Conservation (phyloP, 2,797 vertebrate species). For the Schizopygopsis pylzovi region DNA sequence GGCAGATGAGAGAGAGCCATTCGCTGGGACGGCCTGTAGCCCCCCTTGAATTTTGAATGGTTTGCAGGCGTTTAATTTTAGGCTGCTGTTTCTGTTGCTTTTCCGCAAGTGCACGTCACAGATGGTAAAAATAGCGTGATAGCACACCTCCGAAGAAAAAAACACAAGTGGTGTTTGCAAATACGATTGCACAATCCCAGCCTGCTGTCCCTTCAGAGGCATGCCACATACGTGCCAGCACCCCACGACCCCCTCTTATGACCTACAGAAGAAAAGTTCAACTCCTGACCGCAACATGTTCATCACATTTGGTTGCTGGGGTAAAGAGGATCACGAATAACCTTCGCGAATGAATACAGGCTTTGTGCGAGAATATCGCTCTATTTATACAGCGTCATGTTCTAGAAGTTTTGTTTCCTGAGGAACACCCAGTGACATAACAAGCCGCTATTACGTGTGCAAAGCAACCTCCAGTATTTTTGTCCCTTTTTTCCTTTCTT, state of each 20-base stretch:
- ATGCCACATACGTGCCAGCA: conserved; percentile 62
- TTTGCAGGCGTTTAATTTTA: conserved; percentile 79
- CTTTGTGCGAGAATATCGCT: conserved; percentile 78
- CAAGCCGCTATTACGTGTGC: conserved; percentile 57
- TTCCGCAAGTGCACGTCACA: conserved; percentile 76
- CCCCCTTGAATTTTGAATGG: conserved; percentile 70
- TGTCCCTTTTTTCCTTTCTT: conserved; percentile 18
- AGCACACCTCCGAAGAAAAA: conserved; percentile 72
- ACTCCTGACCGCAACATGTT: conserved; percentile 72
- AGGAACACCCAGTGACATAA: conserved; percentile 70
- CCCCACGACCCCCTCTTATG: conserved; percentile 47
- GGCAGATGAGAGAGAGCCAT: conserved; percentile 65
- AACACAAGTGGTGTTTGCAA: conserved; percentile 83
- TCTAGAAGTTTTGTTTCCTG: conserved; percentile 71
- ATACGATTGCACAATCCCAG: conserved; percentile 81
- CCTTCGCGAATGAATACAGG: conserved; percentile 76
- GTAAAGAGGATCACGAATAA: conserved; percentile 79
- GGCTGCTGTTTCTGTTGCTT: conserved; percentile 83
- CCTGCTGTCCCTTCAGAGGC: conserved; percentile 68
- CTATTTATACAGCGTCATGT: conserved; percentile 82
- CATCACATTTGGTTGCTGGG: conserved; percentile 77
- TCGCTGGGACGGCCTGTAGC: conserved; percentile 57
- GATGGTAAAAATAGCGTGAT: conserved; percentile 79
- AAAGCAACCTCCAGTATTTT: conserved; percentile 26
- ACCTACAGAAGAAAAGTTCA: conserved; percentile 67